Evolutionary conservation across 2,113 vertebrate genomes (phyloP).

Genomic region (Odocoileus hemionus): DNA sequence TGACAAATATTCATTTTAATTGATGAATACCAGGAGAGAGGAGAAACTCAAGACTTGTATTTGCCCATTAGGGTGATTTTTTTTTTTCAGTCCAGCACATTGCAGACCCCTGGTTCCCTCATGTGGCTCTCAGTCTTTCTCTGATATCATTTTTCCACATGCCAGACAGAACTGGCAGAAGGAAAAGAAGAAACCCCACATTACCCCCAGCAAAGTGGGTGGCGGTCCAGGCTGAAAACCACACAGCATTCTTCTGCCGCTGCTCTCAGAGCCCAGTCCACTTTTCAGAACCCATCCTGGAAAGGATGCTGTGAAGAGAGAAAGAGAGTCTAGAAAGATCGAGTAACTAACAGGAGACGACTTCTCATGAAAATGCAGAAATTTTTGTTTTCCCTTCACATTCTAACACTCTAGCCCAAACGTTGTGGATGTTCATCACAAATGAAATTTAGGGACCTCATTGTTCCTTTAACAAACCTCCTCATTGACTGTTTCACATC

Average conservation of each 20-base stretch:
- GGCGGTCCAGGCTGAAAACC: not conserved
- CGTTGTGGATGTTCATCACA: slow-evolving; percentile 46
- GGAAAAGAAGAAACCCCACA: not conserved
- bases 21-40: not conserved
- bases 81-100: not conserved
- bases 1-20: not conserved
- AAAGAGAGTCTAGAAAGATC: slow-evolving; percentile 57
- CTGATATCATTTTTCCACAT: not conserved
- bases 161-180: not conserved
- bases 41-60: not conserved
- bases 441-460: slow-evolving; percentile 47
- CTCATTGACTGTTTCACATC: rapidly evolving
- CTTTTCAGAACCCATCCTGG: not conserved
- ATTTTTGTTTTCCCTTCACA: slow-evolving; percentile 48
- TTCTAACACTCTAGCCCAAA: slow-evolving; percentile 16
- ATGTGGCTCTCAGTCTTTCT: not conserved
- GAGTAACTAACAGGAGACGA: slow-evolving; percentile 35
- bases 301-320: not conserved
- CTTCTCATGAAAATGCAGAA: slow-evolving; percentile 63
- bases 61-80: not conserved
- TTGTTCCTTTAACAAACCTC: slow-evolving; percentile 60
- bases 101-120: not conserved
- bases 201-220: not conserved
- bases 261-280: not conserved
- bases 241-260: not conserved